Conservation (phyloP, 2,113 vertebrate genomes). For the Chloebia gouldiae region DNA sequence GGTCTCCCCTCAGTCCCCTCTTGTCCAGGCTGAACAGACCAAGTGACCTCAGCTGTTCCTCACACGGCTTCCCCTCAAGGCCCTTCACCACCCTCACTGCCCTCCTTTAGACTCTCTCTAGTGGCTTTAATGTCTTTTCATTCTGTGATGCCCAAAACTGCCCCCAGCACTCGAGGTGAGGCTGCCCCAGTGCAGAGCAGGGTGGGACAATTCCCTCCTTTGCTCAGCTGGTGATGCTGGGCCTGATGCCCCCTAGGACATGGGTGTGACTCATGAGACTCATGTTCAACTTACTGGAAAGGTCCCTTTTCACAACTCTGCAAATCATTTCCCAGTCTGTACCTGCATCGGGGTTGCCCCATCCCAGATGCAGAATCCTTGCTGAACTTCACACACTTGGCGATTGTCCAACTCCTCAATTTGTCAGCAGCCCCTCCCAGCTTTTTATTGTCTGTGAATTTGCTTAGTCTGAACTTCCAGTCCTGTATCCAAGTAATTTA, state of each 20-base stretch:
- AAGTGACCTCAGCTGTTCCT: not conserved
- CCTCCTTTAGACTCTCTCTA: not conserved
- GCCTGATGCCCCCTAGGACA: not conserved
- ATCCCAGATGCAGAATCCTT: not conserved
- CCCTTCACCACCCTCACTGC: not conserved
- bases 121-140: not conserved
- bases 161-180: not conserved
- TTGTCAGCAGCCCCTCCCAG: not conserved
- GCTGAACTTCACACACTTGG: not conserved
- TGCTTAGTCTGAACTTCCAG: not conserved
- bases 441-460: not conserved
- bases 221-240: not conserved
- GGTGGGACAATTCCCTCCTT: not conserved
- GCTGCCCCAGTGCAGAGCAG: not conserved
- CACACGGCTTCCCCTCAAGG: not conserved
- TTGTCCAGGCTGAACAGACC: not conserved
- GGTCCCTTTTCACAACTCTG: not conserved
- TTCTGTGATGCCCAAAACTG: not conserved
- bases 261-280: not conserved
- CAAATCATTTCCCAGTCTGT: not conserved
- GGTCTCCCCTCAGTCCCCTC: not conserved
- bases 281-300: not conserved
- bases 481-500: not conserved
- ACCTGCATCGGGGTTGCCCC: accelerated
- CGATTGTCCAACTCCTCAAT: not conserved